Percentiles rank a stretch among this genome's conserved stretches.
phyloP scores from a whole-genome alignment of 2,888 invertebrate species.

The Macrosiphum euphorbiae region DNA sequence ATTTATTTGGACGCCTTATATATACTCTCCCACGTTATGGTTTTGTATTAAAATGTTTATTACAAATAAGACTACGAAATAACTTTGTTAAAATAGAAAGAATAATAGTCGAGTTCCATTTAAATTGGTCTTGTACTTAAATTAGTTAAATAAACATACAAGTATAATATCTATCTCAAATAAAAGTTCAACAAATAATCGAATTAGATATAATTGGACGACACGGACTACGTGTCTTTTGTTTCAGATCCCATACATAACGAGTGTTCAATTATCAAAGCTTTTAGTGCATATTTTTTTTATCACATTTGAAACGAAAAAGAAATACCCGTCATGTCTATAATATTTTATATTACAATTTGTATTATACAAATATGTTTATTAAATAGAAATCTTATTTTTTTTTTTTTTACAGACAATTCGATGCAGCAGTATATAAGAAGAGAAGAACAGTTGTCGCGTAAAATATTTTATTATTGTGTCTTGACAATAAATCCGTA shows the following conservation, averaged over 20 bases:
- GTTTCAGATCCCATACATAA: neutral
- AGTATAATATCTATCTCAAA: neutral
- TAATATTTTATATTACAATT: neutral
- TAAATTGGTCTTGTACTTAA: neutral
- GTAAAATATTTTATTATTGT: slow-evolving; percentile 30
- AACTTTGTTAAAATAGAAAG: neutral
- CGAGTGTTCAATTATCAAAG: neutral
- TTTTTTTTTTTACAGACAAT: neutral
- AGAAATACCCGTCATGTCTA: neutral
- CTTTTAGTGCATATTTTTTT: neutral
- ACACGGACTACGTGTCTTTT: neutral
- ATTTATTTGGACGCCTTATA: slow-evolving; percentile 15
- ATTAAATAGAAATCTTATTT: neutral
- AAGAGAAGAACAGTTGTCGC: neutral
- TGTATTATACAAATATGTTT: neutral
- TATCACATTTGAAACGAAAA: neutral
- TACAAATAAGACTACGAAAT: neutral
- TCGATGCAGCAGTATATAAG: neutral
- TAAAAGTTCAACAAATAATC: neutral
- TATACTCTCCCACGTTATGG: neutral
- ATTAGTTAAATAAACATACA: neutral
- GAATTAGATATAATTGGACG: neutral
- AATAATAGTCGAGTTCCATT: neutral
- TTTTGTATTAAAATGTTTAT: neutral
- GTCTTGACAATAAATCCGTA: slow-evolving; percentile 29